phyloP scores from a whole-genome alignment of 35 echinoderm and acorn worm genomes.

The Heliocidaris tuberculata region DNA sequence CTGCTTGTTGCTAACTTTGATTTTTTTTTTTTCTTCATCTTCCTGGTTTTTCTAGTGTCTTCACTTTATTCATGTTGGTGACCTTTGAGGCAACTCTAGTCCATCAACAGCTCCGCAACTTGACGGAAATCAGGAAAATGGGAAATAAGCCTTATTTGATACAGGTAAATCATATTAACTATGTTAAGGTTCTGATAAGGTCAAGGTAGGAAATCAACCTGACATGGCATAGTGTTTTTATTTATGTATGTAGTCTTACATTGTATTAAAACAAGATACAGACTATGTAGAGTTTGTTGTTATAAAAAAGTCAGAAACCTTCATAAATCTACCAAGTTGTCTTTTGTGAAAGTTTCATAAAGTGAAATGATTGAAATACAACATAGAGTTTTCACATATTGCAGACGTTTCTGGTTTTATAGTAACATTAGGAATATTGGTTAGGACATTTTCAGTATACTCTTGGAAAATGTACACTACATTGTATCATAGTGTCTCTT shows the following conservation, averaged over 20 bases:
- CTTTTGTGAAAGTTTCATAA: no score
- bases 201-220: neutral
- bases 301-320: no score
- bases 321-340: no score
- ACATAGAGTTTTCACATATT: no score
- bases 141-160: constrained; percentile 93
- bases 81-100: constrained; percentile 99
- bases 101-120: constrained; percentile 94
- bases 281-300: no score
- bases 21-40: neutral
- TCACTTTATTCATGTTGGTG: constrained; percentile 93
- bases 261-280: no score
- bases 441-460: neutral
- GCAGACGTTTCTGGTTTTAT: no score
- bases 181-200: neutral
- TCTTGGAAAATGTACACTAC: neutral
- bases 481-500: neutral
- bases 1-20: no score
- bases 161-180: constrained; percentile 29
- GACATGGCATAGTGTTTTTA: no score
- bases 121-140: constrained; percentile 98
- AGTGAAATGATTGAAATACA: no score
- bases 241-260: no score
- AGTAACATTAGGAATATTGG: neutral
- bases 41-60: constrained; percentile 57